A percentile compares a stretch with the other conserved stretches of the same genome.
Conservation (phyloP, 1,140 invertebrate species). For the Drosophila gunungcola region DNA sequence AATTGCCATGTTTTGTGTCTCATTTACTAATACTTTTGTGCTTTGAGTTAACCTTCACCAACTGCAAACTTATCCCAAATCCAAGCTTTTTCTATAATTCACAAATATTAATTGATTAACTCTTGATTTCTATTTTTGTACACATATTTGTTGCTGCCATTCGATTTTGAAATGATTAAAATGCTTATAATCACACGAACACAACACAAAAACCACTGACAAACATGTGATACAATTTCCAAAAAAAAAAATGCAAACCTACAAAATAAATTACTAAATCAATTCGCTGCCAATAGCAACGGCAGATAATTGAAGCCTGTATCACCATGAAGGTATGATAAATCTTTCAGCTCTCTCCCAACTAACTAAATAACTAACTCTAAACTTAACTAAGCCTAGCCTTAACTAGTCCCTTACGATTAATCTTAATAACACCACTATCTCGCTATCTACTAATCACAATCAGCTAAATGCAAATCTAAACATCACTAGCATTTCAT, state of each 20-base stretch:
- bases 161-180: conserved; percentile 46
- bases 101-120: conserved; percentile 60
- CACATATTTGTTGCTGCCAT: conserved; percentile 69
- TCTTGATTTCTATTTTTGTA: conserved; percentile 64
- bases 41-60: conserved; percentile 22
- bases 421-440: conserved; percentile 29
- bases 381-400: conserved; percentile 43
- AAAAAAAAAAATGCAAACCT: conserved; percentile 27
- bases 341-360: conserved; percentile 65
- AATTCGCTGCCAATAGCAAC: conserved; percentile 85
- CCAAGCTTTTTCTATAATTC: conserved; percentile 38
- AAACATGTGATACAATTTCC: conserved; percentile 46
- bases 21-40: conserved; percentile 40
- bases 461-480: conserved; percentile 37
- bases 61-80: conserved; percentile 29
- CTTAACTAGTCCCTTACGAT: conserved; percentile 21
- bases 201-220: conserved; percentile 37
- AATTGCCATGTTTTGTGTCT: conserved; percentile 34
- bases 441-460: conserved; percentile 46
- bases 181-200: conserved; percentile 45
- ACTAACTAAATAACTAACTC: conserved; percentile 55
- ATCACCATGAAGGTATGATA: conserved; percentile 94
- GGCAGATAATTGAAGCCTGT: conserved; percentile 96
- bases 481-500: conserved; percentile 45
- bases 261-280: conserved; percentile 64